A percentile compares a stretch with the other conserved stretches of the same genome.
Conservation (phyloP, 2,888 invertebrate species). For the Oligia strigilis region DNA sequence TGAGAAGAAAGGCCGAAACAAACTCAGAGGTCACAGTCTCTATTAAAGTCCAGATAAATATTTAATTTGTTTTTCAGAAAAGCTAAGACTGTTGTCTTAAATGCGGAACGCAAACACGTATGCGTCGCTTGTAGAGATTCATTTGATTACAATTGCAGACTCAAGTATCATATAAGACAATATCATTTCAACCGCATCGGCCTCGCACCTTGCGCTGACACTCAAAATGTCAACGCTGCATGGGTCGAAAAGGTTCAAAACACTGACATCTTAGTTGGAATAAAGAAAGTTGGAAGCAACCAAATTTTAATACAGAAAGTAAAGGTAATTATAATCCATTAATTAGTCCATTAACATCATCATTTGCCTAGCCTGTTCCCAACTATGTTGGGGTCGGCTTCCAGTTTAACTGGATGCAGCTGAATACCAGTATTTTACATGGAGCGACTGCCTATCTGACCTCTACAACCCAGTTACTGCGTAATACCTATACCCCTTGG, state of each 20-base stretch:
- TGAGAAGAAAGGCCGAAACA: no score
- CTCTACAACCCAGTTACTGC: no score
- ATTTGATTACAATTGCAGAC: slow-evolving; percentile 57
- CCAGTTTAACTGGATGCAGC: no score
- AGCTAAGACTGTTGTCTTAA: neutral
- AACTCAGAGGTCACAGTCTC: no score
- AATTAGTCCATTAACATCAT: neutral
- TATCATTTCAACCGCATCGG: slow-evolving; percentile 76
- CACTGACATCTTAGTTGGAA: slow-evolving; percentile 73
- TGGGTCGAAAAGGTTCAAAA: slow-evolving; percentile 81
- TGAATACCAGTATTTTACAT: no score
- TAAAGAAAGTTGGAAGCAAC: slow-evolving; percentile 75
- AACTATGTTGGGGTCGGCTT: no score
- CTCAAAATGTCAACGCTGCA: slow-evolving; percentile 76
- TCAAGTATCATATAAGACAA: slow-evolving; percentile 76
- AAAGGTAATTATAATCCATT: slow-evolving; percentile 30
- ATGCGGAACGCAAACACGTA: neutral
- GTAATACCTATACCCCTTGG: no score
- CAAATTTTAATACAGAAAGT: slow-evolving; percentile 72
- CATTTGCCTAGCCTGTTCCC: no score
- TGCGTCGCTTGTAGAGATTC: slow-evolving; percentile 72
- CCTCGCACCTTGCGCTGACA: slow-evolving; percentile 64
- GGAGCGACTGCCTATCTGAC: no score
- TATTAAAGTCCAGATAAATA: no score
- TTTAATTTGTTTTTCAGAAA: slow-evolving; percentile 13